Evolutionary conservation across 2,888 invertebrate species (phyloP).

Genomic region (Aquatica leii): DNA sequence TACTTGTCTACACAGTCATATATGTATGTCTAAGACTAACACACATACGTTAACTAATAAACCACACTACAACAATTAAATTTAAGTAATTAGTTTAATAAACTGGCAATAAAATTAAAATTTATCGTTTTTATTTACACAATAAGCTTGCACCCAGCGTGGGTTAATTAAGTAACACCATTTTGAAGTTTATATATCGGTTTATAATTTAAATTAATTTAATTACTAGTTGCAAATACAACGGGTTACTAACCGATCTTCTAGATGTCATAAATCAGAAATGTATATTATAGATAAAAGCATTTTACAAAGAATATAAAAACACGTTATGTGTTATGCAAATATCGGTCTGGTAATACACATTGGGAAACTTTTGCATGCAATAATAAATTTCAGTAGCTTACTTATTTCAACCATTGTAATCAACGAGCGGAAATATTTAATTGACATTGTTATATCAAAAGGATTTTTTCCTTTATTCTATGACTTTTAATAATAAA

Average conservation of each 20-base stretch:
- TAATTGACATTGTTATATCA: slow-evolving; percentile 32
- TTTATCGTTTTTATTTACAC: background rate
- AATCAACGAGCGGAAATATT: slow-evolving; percentile 38
- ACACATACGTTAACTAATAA: slow-evolving; percentile 11
- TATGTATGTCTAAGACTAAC: too few relatives aligned
- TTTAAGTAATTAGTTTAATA: background rate
- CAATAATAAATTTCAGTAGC: slow-evolving; percentile 32
- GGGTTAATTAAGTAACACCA: too few relatives aligned
- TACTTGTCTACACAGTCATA: slow-evolving; percentile 45
- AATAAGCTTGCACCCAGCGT: too few relatives aligned
- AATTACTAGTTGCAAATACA: slow-evolving; percentile 17
- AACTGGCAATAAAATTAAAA: background rate
- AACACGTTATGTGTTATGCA: slow-evolving; percentile 32
- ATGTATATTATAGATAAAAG: slow-evolving; percentile 15
- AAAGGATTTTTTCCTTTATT: slow-evolving; percentile 6
- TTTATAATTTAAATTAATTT: slow-evolving; percentile 18
- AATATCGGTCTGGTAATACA: slow-evolving; percentile 27
- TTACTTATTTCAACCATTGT: slow-evolving; percentile 25
- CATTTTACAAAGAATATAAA: slow-evolving; percentile 28
- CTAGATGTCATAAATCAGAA: slow-evolving; percentile 18
- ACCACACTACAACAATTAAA: slow-evolving; percentile 7
- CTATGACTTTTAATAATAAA: background rate
- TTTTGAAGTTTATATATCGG: too few relatives aligned
- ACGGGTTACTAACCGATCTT: slow-evolving; percentile 16
- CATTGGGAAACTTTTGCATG: slow-evolving; percentile 31